Percentiles rank a stretch among this genome's conserved stretches.
phyloP scores from a whole-genome alignment of 2,888 invertebrate genomes.

The Aphodius sticticus region DNA sequence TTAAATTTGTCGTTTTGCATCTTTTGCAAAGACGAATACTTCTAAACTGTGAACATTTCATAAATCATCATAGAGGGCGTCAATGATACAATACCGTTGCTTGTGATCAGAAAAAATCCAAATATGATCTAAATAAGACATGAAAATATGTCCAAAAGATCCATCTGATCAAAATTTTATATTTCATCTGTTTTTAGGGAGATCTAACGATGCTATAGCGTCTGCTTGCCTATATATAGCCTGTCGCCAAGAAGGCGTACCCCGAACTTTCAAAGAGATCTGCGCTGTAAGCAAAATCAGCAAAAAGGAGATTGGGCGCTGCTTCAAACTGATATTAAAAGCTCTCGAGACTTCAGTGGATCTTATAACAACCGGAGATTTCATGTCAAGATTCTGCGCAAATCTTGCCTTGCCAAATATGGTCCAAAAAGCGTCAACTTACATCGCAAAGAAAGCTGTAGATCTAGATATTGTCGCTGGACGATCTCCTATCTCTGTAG shows the following conservation, averaged over 20 bases:
- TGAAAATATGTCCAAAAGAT: too few relatives aligned
- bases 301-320: constrained; percentile 98
- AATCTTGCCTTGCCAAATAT: constrained; percentile 90
- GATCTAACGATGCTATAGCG: constrained; percentile 97
- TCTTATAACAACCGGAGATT: constrained; percentile 94
- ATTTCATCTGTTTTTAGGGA: constrained; percentile 51
- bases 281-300: constrained; percentile 99
- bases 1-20: too few relatives aligned
- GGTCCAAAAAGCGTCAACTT: constrained; percentile 93
- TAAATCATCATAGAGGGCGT: too few relatives aligned
- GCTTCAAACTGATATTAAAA: constrained; percentile 96
- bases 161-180: too few relatives aligned
- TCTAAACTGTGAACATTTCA: too few relatives aligned
- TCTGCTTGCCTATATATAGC: constrained; percentile 99
- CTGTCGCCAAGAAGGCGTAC: constrained; percentile 97
- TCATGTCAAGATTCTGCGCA: constrained; percentile 98
- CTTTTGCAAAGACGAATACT: too few relatives aligned
- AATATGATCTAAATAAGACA: too few relatives aligned
- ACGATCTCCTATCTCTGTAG: constrained; percentile 97
- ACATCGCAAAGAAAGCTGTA: constrained; percentile 95
- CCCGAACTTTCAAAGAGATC: constrained; percentile 98
- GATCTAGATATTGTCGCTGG: constrained; percentile 98
- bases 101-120: too few relatives aligned
- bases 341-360: constrained; percentile 92
- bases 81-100: too few relatives aligned